Conservation (phyloP, 2,113 vertebrate species). For the Oreochromis tanganicae region DNA sequence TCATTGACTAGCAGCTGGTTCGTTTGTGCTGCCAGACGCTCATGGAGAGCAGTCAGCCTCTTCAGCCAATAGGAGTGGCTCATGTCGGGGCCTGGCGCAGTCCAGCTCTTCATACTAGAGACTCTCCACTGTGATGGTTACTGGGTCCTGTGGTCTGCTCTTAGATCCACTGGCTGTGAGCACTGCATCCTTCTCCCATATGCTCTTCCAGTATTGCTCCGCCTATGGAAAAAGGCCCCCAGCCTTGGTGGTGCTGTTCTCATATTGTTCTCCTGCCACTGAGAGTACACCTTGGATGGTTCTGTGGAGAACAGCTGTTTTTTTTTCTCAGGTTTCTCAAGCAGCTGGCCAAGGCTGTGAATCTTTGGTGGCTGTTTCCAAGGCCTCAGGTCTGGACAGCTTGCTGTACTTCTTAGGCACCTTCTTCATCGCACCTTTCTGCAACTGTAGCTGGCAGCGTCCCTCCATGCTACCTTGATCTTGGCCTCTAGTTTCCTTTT, state of each 20-base stretch:
- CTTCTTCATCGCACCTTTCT: neutral
- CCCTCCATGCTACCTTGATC: neutral
- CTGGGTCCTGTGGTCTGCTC: too few species aligned
- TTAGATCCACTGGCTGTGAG: neutral
- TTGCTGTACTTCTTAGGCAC: neutral
- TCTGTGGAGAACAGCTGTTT: too few species aligned
- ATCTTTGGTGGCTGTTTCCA: neutral
- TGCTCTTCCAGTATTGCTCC: neutral
- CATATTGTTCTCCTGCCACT: neutral
- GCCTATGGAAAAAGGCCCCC: neutral
- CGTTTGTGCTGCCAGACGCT: too few species aligned
- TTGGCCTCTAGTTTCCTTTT: neutral
- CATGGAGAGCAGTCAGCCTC: too few species aligned
- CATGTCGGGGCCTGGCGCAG: too few species aligned
- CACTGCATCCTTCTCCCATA: neutral
- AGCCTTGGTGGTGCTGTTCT: neutral
- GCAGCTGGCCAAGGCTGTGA: neutral
- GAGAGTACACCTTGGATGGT: too few species aligned
- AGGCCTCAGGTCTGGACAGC: neutral
- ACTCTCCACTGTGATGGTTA: too few species aligned
- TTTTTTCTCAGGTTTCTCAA: neutral
- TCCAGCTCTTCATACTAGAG: too few species aligned
- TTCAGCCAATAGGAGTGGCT: too few species aligned
- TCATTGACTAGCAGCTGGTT: too few species aligned
- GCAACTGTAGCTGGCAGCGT: neutral